Conservation (phyloP, 2,888 invertebrate genomes). For the Platycheirus rosarum region DNA sequence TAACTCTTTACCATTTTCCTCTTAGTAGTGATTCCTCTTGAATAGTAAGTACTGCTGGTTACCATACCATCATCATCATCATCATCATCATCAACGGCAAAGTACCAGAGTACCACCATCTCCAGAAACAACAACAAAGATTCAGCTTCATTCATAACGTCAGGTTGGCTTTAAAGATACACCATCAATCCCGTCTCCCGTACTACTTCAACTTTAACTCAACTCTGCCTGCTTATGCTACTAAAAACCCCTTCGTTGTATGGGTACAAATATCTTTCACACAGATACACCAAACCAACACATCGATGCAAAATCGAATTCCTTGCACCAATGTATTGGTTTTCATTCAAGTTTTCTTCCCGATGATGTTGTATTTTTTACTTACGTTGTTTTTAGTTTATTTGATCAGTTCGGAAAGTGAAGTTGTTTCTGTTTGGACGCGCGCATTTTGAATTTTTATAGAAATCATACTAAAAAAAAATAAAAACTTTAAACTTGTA, state of each 20-base stretch:
- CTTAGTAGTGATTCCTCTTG: slow-evolving; percentile 34
- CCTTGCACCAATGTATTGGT: slow-evolving; percentile 75
- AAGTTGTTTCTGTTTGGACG: slow-evolving; percentile 78
- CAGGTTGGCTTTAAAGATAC: slow-evolving; percentile 48
- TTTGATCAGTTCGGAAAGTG: slow-evolving; percentile 82
- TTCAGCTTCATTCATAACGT: slow-evolving; percentile 75
- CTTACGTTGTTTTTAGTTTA: slow-evolving; percentile 77
- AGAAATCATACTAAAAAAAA: too few relatives aligned
- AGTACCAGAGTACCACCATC: slow-evolving; percentile 21
- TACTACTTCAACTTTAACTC: slow-evolving; percentile 72
- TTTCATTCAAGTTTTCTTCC: slow-evolving; percentile 79
- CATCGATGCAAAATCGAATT: slow-evolving; percentile 62
- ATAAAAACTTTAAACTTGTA: slow-evolving; percentile 26
- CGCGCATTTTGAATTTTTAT: slow-evolving; percentile 49
- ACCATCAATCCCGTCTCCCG: slow-evolving; percentile 20
- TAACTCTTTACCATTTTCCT: slow-evolving; percentile 28
- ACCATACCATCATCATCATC: slow-evolving; percentile 17
- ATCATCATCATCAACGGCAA: slow-evolving; percentile 18
- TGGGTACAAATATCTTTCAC: slow-evolving; percentile 62
- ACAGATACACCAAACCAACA: slow-evolving; percentile 46
- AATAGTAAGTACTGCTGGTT: slow-evolving; percentile 20
- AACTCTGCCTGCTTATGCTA: slow-evolving; percentile 37
- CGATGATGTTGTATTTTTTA: slow-evolving; percentile 74
- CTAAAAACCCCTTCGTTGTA: slow-evolving; percentile 62
- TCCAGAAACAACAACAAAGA: slow-evolving; percentile 52